A percentile compares a stretch with the other conserved stretches of the same genome.
Evolutionary conservation across 2,113 vertebrate species (phyloP).

Genomic region (Narcine bancroftii): DNA sequence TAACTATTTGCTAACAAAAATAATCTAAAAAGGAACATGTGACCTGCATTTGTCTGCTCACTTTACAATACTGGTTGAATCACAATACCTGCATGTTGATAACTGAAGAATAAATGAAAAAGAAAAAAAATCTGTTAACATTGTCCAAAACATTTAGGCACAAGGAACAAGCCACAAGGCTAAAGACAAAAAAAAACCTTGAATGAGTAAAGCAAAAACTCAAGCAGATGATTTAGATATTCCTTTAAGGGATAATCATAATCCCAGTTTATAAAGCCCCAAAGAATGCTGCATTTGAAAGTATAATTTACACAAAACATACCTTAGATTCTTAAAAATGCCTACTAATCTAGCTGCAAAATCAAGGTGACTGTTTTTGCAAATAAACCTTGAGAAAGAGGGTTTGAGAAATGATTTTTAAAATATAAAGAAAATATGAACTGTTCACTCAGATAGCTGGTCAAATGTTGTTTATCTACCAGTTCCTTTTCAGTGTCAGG

Average conservation of each 20-base stretch:
- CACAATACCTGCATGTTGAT: constrained; percentile 44
- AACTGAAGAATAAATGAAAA: constrained; percentile 2
- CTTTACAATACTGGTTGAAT: constrained; percentile 49
- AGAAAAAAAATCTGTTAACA: background rate
- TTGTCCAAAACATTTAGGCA: constrained; percentile 43
- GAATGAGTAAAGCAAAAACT: constrained; percentile 7
- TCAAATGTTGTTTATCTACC: too few species aligned
- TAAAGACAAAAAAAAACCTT: constrained; percentile 42
- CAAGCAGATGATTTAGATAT: background rate
- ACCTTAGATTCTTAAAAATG: background rate
- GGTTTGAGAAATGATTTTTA: background rate
- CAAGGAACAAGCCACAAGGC: constrained; percentile 57
- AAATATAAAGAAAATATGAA: too few species aligned
- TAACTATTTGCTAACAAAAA: constrained; percentile 46
- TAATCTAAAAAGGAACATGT: constrained; percentile 44
- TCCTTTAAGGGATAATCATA: background rate
- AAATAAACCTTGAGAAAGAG: background rate
- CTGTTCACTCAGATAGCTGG: too few species aligned
- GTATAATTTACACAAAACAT: background rate
- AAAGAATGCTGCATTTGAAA: background rate
- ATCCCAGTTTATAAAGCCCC: background rate
- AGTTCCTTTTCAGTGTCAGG: too few species aligned
- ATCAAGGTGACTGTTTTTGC: background rate
- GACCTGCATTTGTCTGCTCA: constrained; percentile 52
- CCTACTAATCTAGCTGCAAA: background rate